These are phyloP conservation scores for Volucella bombylans DNA, from an alignment of 2,888 invertebrate species.

Conservation along the genomic window DNA sequence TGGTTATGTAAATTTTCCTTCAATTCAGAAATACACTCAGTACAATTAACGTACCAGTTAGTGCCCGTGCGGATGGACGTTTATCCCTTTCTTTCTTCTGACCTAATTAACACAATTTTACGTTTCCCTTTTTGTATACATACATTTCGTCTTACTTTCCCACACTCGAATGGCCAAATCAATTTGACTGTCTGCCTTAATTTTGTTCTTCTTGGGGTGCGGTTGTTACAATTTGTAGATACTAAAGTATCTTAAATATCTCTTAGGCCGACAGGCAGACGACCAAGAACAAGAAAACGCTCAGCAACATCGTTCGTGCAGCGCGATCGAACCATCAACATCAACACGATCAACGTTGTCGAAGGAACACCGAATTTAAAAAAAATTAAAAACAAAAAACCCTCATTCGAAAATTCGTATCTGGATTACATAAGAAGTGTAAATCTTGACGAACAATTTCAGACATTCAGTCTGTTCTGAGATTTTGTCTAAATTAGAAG, in stretches of 20 bases:
- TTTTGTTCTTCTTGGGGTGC: constrained; percentile 59
- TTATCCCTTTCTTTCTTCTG: constrained; percentile 52
- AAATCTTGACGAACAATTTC: constrained; percentile 63
- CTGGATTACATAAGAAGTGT: constrained; percentile 48
- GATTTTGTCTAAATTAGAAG: constrained; percentile 73
- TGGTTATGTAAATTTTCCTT: constrained; percentile 32
- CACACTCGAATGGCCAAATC: constrained; percentile 43
- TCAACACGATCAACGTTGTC: constrained; percentile 65
- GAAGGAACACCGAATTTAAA: constrained; percentile 53
- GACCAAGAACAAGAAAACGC: constrained; percentile 36
- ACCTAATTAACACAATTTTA: constrained; percentile 56
- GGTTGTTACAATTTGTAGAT: constrained; percentile 35
- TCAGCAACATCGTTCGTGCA: constrained; percentile 24
- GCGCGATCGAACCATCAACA: constrained; percentile 28
- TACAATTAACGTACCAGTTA: not conserved
- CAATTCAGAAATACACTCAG: not conserved
- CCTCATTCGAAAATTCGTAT: constrained; percentile 39
- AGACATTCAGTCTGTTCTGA: constrained; percentile 72
- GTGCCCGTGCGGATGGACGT: too few species aligned
- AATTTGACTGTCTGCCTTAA: constrained; percentile 60
- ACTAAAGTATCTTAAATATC: constrained; percentile 63
- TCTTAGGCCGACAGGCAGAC: constrained; percentile 47
- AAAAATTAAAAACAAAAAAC: constrained; percentile 7
- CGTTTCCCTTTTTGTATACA: constrained; percentile 24
- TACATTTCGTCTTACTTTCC: constrained; percentile 41